These are phyloP conservation scores for Kobus ellipsiprymnus DNA, from an alignment of 2,113 vertebrate genomes.

Conservation along the genomic window DNA sequence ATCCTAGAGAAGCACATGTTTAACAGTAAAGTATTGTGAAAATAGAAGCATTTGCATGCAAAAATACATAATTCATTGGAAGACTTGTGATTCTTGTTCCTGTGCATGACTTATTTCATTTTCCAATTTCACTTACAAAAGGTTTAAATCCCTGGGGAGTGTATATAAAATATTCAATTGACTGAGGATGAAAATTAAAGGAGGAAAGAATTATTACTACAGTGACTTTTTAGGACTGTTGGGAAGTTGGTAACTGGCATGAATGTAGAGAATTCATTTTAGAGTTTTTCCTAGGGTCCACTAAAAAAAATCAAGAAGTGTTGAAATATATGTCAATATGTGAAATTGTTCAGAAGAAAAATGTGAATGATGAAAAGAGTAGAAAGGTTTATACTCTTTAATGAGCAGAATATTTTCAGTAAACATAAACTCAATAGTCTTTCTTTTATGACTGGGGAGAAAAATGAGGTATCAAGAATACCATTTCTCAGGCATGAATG, in stretches of 20 bases:
- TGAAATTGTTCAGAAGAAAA: background rate
- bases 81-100: slow-evolving; percentile 58
- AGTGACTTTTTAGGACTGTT: slow-evolving; percentile 36
- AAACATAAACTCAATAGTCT: background rate
- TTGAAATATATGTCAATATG: slow-evolving; percentile 2
- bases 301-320: background rate
- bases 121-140: slow-evolving; percentile 69
- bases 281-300: background rate
- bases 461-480: background rate
- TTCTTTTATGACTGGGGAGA: background rate
- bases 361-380: background rate
- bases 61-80: slow-evolving; percentile 54
- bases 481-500: background rate
- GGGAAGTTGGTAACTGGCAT: slow-evolving; percentile 33
- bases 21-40: slow-evolving; percentile 54
- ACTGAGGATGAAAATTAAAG: slow-evolving; percentile 53
- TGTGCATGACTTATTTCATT: slow-evolving; percentile 64
- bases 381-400: background rate
- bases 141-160: slow-evolving; percentile 45
- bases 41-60: slow-evolving; percentile 54
- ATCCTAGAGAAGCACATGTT: slow-evolving; percentile 3
- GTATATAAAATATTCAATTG: slow-evolving; percentile 49
- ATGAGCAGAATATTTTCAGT: background rate
- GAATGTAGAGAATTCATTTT: slow-evolving; percentile 23
- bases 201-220: slow-evolving; percentile 44